Percentiles rank a stretch among this genome's conserved stretches.
phyloP scores from a whole-genome alignment of 2,113 vertebrate genomes.

The Tachysurus fulvidraco region DNA sequence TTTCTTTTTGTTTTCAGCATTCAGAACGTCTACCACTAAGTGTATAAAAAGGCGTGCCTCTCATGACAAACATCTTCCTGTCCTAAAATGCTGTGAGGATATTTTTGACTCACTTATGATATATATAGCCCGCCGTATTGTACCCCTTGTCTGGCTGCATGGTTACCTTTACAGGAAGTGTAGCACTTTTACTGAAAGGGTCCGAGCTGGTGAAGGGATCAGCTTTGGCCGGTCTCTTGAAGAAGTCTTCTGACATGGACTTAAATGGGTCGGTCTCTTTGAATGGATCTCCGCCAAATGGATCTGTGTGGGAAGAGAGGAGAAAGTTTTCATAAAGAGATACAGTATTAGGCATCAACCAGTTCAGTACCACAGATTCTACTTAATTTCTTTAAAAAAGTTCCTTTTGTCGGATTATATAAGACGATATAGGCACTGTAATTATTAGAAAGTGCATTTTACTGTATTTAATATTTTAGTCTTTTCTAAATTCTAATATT shows the following conservation, averaged over 20 bases:
- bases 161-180: constrained; percentile 85
- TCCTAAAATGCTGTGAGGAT: background rate
- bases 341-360: background rate
- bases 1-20: background rate
- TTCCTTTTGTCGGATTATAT: background rate
- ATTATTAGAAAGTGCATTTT: background rate
- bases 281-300: constrained; percentile 94
- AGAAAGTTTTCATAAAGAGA: background rate
- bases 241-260: constrained; percentile 86
- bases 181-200: constrained; percentile 86
- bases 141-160: background rate
- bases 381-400: background rate
- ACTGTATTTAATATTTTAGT: background rate
- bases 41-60: background rate
- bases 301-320: constrained; percentile 76
- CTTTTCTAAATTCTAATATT: background rate
- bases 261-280: constrained; percentile 92
- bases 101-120: background rate
- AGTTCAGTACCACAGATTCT: background rate
- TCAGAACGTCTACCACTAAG: background rate
- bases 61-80: background rate
- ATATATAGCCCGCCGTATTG: background rate
- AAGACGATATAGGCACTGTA: background rate
- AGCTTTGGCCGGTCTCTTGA: constrained; percentile 85
- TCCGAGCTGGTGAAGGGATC: constrained; percentile 88